phyloP scores from a whole-genome alignment of 1,140 invertebrate species.

The Globodera rostochiensis region DNA sequence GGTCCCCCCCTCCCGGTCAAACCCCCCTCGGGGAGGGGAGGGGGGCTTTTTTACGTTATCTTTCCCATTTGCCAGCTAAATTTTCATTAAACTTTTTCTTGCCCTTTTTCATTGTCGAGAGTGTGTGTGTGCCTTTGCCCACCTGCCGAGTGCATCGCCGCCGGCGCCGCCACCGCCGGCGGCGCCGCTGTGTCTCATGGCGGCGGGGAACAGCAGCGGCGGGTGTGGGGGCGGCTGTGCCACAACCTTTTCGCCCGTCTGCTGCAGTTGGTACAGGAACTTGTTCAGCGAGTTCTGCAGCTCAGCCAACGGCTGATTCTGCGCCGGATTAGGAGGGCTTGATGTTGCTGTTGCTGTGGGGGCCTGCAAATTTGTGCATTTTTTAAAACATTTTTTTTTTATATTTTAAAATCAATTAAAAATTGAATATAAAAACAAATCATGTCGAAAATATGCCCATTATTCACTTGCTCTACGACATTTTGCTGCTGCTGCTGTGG shows the following conservation, averaged over 20 bases:
- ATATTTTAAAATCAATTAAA: neutral
- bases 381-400: neutral
- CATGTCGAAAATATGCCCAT: neutral
- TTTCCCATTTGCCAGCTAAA: too few relatives aligned
- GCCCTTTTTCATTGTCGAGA: too few relatives aligned
- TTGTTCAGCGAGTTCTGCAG: conserved; percentile 18
- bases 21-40: too few relatives aligned
- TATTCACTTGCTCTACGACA: neutral
- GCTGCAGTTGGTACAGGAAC: conserved; percentile 26
- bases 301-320: neutral
- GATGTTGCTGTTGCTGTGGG: neutral
- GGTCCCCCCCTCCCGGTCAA: too few relatives aligned
- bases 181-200: too few relatives aligned
- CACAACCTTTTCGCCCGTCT: conserved; percentile 4
- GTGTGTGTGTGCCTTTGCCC: too few relatives aligned
- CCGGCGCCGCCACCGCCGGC: neutral
- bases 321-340: neutral
- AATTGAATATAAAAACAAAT: neutral
- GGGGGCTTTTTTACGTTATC: too few relatives aligned
- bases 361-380: neutral
- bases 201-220: neutral
- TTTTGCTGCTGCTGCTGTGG: neutral
- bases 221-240: neutral
- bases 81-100: too few relatives aligned
- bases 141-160: neutral